Base-by-base conservation (phyloP, 1,140 invertebrate genomes). In the Nylanderia fulva region DNA sequence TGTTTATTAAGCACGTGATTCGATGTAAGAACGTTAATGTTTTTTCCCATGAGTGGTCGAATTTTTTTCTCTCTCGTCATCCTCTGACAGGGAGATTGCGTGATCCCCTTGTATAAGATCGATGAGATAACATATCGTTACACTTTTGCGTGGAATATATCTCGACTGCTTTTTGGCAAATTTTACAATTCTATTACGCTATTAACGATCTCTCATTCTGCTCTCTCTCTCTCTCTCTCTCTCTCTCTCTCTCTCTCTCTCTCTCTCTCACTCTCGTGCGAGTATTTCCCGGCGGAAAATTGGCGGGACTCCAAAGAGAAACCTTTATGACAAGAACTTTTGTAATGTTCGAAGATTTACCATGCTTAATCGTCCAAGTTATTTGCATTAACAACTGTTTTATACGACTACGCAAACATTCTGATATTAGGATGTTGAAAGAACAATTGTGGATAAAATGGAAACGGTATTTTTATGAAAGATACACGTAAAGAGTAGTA, bases 101-200 rank as follows among this genome's bases (percentile, higher is more conserved):
- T 11, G 24, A 52, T 33, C 29, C 29, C 29, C 3, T 33, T 33
- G 29, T 33, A 33, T 7, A n/a, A 33, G 0, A 13, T 45, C 2
- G 21, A 2, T 13, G 5, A n/a, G n/a, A 29, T 63, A 75, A 75
- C 4, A 27, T 2, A 0, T n/a, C 56, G 13, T 72, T 56, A 36
- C 1, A 36, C n/a, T 56, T 24, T 24, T 15, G 18, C 15, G 54
- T 2, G n/a, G 29, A 58, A 63, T 63, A n/a, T 56, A 13, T 33
- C 9, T 75, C 21, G 45, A 48, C 15, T 9, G 39, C 58, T 6
- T 21, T 63, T 76, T 21, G 27, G 27, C 11, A 76, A 76, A 52
- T 45, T 76, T 48, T 63, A 60, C 54, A 60, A 75, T 60, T 75
- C 72, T 45, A 33, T 61, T 45, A 63, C 60, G 24, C 42, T 27